Base-by-base conservation (phyloP, 2,888 invertebrate species). In the Idaea biselata region DNA sequence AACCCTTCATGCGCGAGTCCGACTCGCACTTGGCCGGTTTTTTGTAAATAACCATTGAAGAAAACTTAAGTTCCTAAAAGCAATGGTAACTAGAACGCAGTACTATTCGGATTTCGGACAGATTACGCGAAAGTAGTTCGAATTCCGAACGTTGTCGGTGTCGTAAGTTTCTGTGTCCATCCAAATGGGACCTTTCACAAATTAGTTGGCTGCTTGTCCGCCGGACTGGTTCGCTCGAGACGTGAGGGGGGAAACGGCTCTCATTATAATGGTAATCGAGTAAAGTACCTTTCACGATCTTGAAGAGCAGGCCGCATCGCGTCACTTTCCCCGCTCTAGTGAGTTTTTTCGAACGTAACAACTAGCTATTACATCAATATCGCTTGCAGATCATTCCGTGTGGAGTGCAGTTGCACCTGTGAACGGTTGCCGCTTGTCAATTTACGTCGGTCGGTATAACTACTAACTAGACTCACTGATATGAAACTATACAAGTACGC, bases 41-140 rank as follows among this genome's bases (percentile, higher is more conserved):
- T 44, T 8, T 44, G 6, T 44, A 8, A 44, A 44, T 44, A 3
- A 14, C 44, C 44, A 11, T 11, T 8, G 2, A 44, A 44, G 55
- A 55, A 55, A 8, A 55, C 55, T 16, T 7, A 55, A 55, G 16
- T 56, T 56, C 56, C 56, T 14, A 56, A 56, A 56, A 56, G 17
- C 56, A 53, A 60, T 65, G 66, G 70, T 80, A 87, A 88, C 79
- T 88, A 83, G 88, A 83, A 76, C 87, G 78, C 82, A 80, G 44
- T 44, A 44, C 44, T 44, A 44, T 44, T 44, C 44, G 44, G 44
- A 44, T 44, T 44, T 44, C 44, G 44, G 82, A 80, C 85, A 84
- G 87, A 90, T 91, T 89, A 90, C 87, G 87, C 90, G 89, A 91
- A 91, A 91, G 90, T 91, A 89, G 90, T 87, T 87, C 89, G 88